Conservation (phyloP, 2,797 vertebrate genomes). For the Lepidocolaptes lacrymiger region DNA sequence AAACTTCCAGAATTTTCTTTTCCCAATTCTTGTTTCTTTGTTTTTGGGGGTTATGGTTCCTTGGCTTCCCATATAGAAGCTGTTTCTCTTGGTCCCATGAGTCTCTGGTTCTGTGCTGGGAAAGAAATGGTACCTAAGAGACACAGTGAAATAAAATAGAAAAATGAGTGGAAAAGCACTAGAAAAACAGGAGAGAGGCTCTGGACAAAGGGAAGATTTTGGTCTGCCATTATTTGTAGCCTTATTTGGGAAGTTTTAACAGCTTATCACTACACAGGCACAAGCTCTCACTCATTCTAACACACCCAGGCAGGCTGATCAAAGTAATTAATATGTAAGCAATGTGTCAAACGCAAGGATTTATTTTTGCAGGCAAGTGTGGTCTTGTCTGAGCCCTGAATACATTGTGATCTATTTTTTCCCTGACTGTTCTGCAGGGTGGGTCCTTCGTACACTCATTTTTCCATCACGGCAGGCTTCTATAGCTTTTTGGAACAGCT, state of each 20-base stretch:
- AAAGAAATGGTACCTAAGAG: conserved; percentile 3
- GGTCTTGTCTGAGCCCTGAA: conserved; percentile 46
- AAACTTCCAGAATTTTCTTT: neutral
- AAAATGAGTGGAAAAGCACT: conserved; percentile 2
- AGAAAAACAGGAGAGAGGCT: neutral
- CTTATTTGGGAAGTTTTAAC: conserved; percentile 27
- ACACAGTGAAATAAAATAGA: neutral
- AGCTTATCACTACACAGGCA: conserved; percentile 12
- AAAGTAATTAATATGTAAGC: conserved; percentile 62
- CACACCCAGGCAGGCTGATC: conserved; percentile 50
- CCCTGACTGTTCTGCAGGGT: conserved; percentile 20
- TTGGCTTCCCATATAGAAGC: neutral
- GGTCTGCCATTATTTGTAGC: neutral
- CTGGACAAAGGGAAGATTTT: neutral
- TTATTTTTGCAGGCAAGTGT: conserved; percentile 56
- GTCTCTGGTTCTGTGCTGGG: neutral
- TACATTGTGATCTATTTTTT: conserved; percentile 46
- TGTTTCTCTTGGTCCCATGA: neutral
- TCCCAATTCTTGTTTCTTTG: neutral
- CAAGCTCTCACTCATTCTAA: neutral
- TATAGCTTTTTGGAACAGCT: conserved; percentile 5
- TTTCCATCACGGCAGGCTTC: neutral
- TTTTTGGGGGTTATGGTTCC: neutral
- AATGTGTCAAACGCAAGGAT: conserved; percentile 48
- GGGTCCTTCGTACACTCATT: conserved; percentile 9